Percentiles rank a stretch among this genome's conserved stretches.
These are phyloP conservation scores for Austrolebias charrua DNA, from an alignment of 2,797 vertebrate genomes.

Conservation along the genomic window DNA sequence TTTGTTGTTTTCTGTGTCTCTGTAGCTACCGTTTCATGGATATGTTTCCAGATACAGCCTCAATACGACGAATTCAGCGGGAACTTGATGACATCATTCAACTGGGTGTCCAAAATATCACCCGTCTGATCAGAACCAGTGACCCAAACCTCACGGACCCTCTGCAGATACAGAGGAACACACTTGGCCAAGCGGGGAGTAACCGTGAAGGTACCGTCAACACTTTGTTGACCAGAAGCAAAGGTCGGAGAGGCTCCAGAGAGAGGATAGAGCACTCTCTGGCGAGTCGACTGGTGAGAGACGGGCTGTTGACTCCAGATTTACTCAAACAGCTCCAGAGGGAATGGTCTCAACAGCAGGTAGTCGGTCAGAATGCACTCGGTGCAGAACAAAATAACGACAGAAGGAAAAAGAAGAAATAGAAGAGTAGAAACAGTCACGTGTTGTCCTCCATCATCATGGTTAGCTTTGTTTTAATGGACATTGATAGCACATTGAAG, in stretches of 20 bases:
- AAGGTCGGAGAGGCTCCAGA: constrained; percentile 26
- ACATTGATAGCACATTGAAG: neutral
- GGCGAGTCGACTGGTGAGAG: constrained; percentile 84
- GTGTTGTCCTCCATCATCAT: neutral
- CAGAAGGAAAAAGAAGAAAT: constrained; percentile 75
- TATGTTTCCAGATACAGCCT: constrained; percentile 94
- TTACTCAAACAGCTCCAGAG: constrained; percentile 88
- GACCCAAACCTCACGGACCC: constrained; percentile 64
- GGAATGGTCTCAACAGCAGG: constrained; percentile 82
- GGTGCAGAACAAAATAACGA: constrained; percentile 31
- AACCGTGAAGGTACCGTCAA: too few relatives aligned
- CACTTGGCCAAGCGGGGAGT: neutral
- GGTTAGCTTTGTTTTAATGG: neutral
- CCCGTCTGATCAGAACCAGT: constrained; percentile 89
- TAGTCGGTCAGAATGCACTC: constrained; percentile 23
- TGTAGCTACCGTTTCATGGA: constrained; percentile 97
- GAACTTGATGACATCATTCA: constrained; percentile 90
- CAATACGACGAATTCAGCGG: constrained; percentile 86
- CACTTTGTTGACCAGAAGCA: neutral
- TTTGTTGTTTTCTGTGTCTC: constrained; percentile 11
- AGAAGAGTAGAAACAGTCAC: constrained; percentile 11
- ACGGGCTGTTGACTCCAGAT: constrained; percentile 88
- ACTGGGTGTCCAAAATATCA: constrained; percentile 90
- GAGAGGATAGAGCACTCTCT: constrained; percentile 71
- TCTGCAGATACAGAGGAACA: constrained; percentile 25